Percentiles rank a stretch among this genome's conserved stretches.
These are phyloP conservation scores for Chascanopsetta lugubris DNA, from an alignment of 2,113 vertebrate species.

Conservation along the genomic window DNA sequence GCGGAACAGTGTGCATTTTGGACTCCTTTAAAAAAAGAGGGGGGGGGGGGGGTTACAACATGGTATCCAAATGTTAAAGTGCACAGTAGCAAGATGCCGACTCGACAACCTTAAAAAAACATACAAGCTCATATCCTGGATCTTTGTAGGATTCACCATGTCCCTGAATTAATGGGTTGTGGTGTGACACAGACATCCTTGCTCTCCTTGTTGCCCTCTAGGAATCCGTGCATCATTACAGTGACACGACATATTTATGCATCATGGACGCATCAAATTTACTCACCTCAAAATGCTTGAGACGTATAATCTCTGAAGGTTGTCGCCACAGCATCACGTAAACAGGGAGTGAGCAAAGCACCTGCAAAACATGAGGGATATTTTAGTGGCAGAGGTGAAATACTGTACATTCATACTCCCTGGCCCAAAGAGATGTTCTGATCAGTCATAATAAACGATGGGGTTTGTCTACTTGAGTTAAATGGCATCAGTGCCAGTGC, in stretches of 20 bases:
- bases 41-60: too few species aligned
- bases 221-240: neutral
- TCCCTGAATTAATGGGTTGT: neutral
- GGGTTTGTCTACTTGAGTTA: neutral
- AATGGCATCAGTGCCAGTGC: conserved; percentile 3
- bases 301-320: neutral
- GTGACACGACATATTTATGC: neutral
- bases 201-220: neutral
- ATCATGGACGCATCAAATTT: neutral
- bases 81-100: too few species aligned
- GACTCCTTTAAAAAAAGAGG: too few species aligned
- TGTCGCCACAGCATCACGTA: conserved; percentile 44
- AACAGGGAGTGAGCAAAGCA: conserved; percentile 38
- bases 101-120: too few species aligned
- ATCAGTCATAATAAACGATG: too few species aligned
- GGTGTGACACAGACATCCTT: neutral
- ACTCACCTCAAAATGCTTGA: neutral
- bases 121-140: too few species aligned
- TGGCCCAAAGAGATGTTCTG: too few species aligned
- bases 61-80: too few species aligned
- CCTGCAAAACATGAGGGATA: conserved; percentile 39
- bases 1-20: too few species aligned
- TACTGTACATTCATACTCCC: too few species aligned
- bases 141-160: too few species aligned
- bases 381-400: conserved; percentile 63